phyloP scores from a whole-genome alignment of 2,888 invertebrate genomes.

The Choreutis nemorana region DNA sequence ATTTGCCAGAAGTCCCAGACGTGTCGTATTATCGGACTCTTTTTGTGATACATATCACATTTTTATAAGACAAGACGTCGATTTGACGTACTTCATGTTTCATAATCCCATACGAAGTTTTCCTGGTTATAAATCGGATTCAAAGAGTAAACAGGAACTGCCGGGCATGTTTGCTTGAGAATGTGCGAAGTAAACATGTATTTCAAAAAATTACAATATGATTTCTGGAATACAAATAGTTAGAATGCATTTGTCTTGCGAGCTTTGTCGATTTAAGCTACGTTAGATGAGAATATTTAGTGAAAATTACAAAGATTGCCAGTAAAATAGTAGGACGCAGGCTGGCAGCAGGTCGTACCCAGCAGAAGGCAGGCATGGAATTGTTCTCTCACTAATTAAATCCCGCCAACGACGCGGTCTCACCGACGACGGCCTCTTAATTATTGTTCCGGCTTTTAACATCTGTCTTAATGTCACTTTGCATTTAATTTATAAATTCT shows the following conservation, averaged over 20 bases:
- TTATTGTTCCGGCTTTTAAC: constrained; percentile 62
- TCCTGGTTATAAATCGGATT: constrained; percentile 8
- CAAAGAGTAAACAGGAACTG: too few relatives aligned
- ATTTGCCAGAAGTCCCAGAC: constrained; percentile 57
- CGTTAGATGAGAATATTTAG: too few relatives aligned
- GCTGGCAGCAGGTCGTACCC: too few relatives aligned
- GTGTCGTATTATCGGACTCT: constrained; percentile 57
- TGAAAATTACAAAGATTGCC: too few relatives aligned
- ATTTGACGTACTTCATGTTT: background rate
- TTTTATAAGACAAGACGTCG: constrained; percentile 29
- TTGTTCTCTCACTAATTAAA: constrained; percentile 62
- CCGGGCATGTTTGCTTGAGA: too few relatives aligned
- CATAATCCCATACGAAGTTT: too few relatives aligned
- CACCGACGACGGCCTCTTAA: constrained; percentile 62
- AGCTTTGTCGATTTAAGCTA: too few relatives aligned
- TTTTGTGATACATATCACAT: constrained; percentile 48
- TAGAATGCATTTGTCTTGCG: too few relatives aligned
- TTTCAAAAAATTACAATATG: too few relatives aligned
- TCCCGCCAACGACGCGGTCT: constrained; percentile 55
- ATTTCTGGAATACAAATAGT: too few relatives aligned
- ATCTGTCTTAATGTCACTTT: constrained; percentile 62
- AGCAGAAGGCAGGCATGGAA: constrained; percentile 12
- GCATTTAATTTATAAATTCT: constrained; percentile 51
- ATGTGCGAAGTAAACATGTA: too few relatives aligned
- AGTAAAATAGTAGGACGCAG: too few relatives aligned